Conservation (phyloP, 2,797 vertebrate genomes). For the Gephyroberyx darwinii region DNA sequence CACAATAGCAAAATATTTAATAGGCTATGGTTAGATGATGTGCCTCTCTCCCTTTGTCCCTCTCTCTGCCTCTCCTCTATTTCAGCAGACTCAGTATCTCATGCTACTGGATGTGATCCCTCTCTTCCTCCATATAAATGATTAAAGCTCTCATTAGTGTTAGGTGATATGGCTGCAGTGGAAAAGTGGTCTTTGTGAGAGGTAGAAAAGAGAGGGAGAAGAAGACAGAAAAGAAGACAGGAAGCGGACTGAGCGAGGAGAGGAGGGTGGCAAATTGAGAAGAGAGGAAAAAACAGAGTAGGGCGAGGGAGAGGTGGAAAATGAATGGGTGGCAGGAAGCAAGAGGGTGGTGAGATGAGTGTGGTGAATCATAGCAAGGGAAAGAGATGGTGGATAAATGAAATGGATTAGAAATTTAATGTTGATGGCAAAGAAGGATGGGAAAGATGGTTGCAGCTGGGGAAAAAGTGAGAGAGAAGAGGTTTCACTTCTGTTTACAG, state of each 20-base stretch:
- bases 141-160: slow-evolving; percentile 75
- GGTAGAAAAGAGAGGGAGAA: slow-evolving; percentile 25
- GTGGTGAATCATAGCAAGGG: slow-evolving; percentile 22
- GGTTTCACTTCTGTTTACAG: neutral
- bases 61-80: slow-evolving; percentile 21
- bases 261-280: slow-evolving; percentile 11
- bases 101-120: slow-evolving; percentile 32
- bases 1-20: slow-evolving; percentile 25
- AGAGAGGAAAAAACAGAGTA: slow-evolving; percentile 34
- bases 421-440: slow-evolving; percentile 25
- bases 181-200: slow-evolving; percentile 40
- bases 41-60: slow-evolving; percentile 8
- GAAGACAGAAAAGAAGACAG: slow-evolving; percentile 45
- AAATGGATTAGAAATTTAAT: slow-evolving; percentile 29
- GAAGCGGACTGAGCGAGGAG: slow-evolving; percentile 4
- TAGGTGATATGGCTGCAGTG: slow-evolving; percentile 72
- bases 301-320: slow-evolving; percentile 47
- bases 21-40: slow-evolving; percentile 11
- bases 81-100: slow-evolving; percentile 49
- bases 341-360: slow-evolving; percentile 26
- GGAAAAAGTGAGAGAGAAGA: neutral
- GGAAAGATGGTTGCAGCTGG: neutral
- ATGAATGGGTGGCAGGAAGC: slow-evolving; percentile 51
- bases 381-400: slow-evolving; percentile 45
- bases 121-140: slow-evolving; percentile 68